A percentile compares a stretch with the other conserved stretches of the same genome.
Conservation (phyloP, 37 sponge, comb jelly and placozoan genomes). For the Mnemiopsis leidyi region DNA sequence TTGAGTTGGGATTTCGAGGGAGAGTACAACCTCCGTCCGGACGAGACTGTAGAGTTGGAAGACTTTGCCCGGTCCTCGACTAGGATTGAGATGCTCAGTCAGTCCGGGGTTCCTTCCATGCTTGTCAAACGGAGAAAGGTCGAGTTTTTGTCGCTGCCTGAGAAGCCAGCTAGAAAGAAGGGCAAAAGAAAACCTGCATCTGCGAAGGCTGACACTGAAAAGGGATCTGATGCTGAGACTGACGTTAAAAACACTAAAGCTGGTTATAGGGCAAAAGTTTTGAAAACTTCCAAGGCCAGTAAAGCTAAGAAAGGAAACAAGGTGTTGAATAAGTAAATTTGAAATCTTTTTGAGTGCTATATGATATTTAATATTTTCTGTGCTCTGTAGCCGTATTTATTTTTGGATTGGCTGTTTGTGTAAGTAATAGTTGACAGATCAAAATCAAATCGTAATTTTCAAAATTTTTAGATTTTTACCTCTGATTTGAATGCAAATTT, state of each 20-base stretch:
- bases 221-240: not conserved
- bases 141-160: not conserved
- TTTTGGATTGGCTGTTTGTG: not conserved
- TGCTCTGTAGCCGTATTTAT: not conserved
- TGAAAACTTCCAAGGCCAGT: not conserved
- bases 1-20: constrained; percentile 5
- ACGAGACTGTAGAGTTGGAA: not conserved
- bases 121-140: not conserved
- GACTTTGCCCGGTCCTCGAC: not conserved
- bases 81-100: not conserved
- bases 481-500: too few relatives aligned
- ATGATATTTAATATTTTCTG: not conserved
- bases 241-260: not conserved
- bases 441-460: not conserved
- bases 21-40: not conserved
- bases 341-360: too few relatives aligned
- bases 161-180: not conserved
- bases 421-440: not conserved
- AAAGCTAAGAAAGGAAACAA: not conserved
- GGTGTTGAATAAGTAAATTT: not conserved
- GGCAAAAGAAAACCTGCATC: not conserved
- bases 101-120: not conserved
- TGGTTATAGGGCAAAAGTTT: not conserved
- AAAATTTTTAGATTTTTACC: not conserved
- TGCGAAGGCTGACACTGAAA: not conserved